Percentiles rank a stretch among this genome's conserved stretches.
phyloP scores from a whole-genome alignment of 2,888 invertebrate genomes.

The Choristoneura rosaceana region DNA sequence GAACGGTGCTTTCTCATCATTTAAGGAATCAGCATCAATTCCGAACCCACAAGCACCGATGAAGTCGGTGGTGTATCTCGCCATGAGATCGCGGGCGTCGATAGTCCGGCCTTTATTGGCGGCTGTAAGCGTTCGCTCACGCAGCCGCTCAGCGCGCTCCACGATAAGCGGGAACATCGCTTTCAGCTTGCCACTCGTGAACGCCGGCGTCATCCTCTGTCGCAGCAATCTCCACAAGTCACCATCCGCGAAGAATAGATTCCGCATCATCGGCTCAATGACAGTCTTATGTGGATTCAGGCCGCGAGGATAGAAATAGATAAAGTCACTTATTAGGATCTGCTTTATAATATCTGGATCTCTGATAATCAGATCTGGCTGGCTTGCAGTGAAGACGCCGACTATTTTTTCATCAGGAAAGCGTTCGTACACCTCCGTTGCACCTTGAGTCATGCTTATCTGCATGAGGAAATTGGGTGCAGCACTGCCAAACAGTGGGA shows the following conservation, averaged over 20 bases:
- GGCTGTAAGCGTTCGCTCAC: slow-evolving; percentile 52
- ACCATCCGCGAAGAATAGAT: slow-evolving; percentile 68
- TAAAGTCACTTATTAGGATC: slow-evolving; percentile 60
- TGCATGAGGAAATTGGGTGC: slow-evolving; percentile 48
- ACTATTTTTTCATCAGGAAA: slow-evolving; percentile 65
- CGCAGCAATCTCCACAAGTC: slow-evolving; percentile 69
- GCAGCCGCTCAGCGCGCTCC: slow-evolving; percentile 63
- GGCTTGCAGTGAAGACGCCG: slow-evolving; percentile 59
- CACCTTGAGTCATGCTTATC: slow-evolving; percentile 57
- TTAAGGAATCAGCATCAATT: slow-evolving; percentile 63
- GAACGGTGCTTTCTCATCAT: slow-evolving; percentile 62
- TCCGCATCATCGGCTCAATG: slow-evolving; percentile 64
- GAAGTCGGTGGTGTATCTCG: slow-evolving; percentile 69
- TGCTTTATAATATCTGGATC: slow-evolving; percentile 63
- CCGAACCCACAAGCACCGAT: slow-evolving; percentile 71
- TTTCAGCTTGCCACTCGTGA: slow-evolving; percentile 67
- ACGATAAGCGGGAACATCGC: slow-evolving; percentile 71
- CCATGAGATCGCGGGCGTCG: slow-evolving; percentile 69
- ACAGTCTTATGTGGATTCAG: slow-evolving; percentile 54
- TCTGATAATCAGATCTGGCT: slow-evolving; percentile 58
- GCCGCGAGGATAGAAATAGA: slow-evolving; percentile 60
- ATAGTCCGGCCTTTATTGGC: slow-evolving; percentile 50
- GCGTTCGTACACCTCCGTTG: slow-evolving; percentile 59
- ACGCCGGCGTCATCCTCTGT: slow-evolving; percentile 70
- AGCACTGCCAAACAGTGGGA: slow-evolving; percentile 58